These are phyloP conservation scores for Siderastrea radians DNA, from an alignment of 92 coral and sea anemone species.

Conservation along the genomic window DNA sequence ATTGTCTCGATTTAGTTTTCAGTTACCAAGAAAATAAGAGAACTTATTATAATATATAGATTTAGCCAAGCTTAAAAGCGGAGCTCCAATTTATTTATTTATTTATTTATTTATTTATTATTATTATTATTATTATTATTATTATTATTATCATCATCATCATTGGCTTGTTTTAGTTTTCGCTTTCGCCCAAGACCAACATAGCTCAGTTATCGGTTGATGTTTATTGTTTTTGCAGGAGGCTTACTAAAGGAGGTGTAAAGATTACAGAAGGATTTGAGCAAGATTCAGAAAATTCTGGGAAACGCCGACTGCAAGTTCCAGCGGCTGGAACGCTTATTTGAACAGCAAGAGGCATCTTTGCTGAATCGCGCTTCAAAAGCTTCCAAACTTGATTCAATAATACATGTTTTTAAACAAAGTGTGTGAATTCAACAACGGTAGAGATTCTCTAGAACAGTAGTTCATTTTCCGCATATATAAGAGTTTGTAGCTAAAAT, in stretches of 20 bases:
- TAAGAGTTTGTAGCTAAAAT: no score
- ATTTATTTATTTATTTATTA: no score
- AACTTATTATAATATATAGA: no score
- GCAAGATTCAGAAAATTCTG: neutral
- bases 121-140: no score
- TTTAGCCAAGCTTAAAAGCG: no score
- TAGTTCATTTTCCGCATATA: no score
- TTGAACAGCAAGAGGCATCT: slow-evolving; percentile 23
- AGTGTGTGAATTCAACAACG: neutral
- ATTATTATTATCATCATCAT: no score
- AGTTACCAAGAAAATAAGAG: no score
- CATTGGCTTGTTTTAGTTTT: neutral
- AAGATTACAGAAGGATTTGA: slow-evolving; percentile 16
- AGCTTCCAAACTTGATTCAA: neutral
- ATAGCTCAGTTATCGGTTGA: slow-evolving; percentile 4
- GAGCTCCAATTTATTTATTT: no score
- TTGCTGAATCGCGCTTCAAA: neutral
- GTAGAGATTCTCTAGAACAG: slow-evolving; percentile 5
- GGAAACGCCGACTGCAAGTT: slow-evolving; percentile 5
- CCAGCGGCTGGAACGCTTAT: slow-evolving; percentile 16
- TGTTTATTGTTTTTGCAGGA: slow-evolving; percentile 48
- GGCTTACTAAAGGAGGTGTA: neutral
- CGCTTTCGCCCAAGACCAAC: neutral
- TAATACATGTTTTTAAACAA: neutral
- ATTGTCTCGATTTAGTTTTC: no score